phyloP scores from a whole-genome alignment of 2,888 invertebrate species.

The Timema cristinae region DNA sequence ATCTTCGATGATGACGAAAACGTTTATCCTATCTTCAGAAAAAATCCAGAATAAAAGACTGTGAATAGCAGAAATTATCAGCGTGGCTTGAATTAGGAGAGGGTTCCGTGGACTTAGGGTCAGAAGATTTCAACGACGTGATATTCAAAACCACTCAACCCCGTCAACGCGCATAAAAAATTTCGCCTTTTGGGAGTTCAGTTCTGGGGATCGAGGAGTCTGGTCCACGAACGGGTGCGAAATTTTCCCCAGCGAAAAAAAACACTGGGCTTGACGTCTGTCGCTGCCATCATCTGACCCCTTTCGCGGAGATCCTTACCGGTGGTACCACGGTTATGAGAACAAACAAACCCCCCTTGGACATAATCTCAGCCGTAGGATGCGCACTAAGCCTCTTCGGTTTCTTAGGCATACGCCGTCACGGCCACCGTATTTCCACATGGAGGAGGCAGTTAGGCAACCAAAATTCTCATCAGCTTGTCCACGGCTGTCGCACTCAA shows the following conservation, averaged over 20 bases:
- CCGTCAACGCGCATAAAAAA: conserved; percentile 21
- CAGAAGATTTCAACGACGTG: conserved; percentile 20
- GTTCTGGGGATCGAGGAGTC: conserved; percentile 7
- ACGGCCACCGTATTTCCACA: neutral
- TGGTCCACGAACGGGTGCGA: neutral
- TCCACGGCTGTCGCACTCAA: neutral
- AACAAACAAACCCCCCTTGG: neutral
- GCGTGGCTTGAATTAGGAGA: conserved; percentile 13
- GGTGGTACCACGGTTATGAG: neutral
- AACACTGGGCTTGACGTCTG: neutral
- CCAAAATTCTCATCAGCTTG: conserved; percentile 3
- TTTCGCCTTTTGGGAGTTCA: conserved; percentile 59
- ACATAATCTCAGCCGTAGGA: conserved; percentile 3
- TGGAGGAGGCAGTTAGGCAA: neutral
- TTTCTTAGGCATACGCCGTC: neutral
- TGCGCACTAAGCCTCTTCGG: neutral
- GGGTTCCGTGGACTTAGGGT: neutral
- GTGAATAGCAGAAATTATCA: conserved; percentile 20
- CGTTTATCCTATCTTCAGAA: neutral
- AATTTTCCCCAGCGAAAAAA: no score
- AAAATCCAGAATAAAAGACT: neutral
- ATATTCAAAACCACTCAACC: conserved; percentile 30
- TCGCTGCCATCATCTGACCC: neutral
- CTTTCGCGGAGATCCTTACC: neutral
- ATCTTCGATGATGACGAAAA: conserved; percentile 12